A percentile compares a stretch with the other conserved stretches of the same genome.
Conservation (phyloP, 2,113 vertebrate genomes). For the Plecotus auritus region DNA sequence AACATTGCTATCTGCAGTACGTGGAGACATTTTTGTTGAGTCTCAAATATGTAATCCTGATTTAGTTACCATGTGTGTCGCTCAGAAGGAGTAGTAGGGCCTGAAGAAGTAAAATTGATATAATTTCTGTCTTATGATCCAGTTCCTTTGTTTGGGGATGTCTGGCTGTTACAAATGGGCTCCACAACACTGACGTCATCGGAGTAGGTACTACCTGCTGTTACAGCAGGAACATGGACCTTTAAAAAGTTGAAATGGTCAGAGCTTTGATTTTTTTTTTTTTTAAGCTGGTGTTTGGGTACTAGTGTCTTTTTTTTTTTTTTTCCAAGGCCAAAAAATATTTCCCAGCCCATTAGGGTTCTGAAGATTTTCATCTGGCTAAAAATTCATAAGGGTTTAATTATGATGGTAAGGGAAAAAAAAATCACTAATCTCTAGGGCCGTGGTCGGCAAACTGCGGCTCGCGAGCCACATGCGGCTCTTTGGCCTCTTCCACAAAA, state of each 20-base stretch:
- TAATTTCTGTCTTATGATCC: slow-evolving; percentile 50
- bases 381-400: slow-evolving; percentile 5
- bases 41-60: background rate
- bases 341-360: background rate
- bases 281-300: background rate
- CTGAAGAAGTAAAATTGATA: background rate
- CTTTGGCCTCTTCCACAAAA: too few species aligned
- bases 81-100: background rate
- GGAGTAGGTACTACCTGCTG: slow-evolving; percentile 54
- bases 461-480: too few species aligned
- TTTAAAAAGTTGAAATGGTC: slow-evolving; percentile 41
- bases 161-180: slow-evolving; percentile 55
- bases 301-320: background rate
- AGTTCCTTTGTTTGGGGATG: slow-evolving; percentile 69
- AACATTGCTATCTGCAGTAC: background rate
- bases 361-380: slow-evolving; percentile 4
- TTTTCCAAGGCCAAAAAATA: background rate
- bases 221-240: background rate
- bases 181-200: slow-evolving; percentile 60
- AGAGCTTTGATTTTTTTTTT: background rate
- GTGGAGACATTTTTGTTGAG: slow-evolving; percentile 11
- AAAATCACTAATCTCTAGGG: background rate
- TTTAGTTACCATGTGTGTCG: background rate
- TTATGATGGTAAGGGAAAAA: background rate
- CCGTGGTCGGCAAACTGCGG: too few species aligned